phyloP scores from a whole-genome alignment of 2,888 invertebrate genomes.

The Entomobrya multifasciata region DNA sequence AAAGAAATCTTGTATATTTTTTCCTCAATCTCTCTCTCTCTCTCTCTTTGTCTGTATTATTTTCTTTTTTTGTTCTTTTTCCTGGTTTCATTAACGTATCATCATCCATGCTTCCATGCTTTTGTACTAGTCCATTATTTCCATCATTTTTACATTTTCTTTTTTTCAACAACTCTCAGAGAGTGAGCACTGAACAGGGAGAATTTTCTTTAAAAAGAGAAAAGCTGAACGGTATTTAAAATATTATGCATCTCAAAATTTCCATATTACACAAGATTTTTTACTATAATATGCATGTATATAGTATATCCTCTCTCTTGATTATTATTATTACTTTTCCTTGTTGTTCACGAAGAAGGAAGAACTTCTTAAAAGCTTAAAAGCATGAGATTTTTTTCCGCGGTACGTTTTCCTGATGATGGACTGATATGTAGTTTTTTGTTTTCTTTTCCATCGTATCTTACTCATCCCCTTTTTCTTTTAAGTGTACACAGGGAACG shows the following conservation, averaged over 20 bases:
- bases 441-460: too few relatives aligned
- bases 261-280: slow-evolving; percentile 10
- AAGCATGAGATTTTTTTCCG: slow-evolving; percentile 52
- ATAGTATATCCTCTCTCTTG: slow-evolving; percentile 9
- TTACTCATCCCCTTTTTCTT: too few relatives aligned
- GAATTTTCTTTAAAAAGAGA: too few relatives aligned
- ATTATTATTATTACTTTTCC: slow-evolving; percentile 11
- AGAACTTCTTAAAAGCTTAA: slow-evolving; percentile 27
- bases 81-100: slow-evolving; percentile 72
- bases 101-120: slow-evolving; percentile 64
- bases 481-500: too few relatives aligned
- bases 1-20: slow-evolving; percentile 50
- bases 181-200: not conserved
- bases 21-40: too few relatives aligned
- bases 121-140: slow-evolving; percentile 65
- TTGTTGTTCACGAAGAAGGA: slow-evolving; percentile 1
- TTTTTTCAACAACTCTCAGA: not conserved
- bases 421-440: slow-evolving; percentile 31
- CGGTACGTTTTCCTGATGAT: slow-evolving; percentile 33
- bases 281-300: not conserved
- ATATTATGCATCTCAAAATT: too few relatives aligned
- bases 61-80: slow-evolving; percentile 49
- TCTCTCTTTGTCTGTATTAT: too few relatives aligned
- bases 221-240: slow-evolving; percentile 51
- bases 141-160: slow-evolving; percentile 69